These are phyloP conservation scores for Gymnoscopelus braueri DNA, from an alignment of 2,797 vertebrate genomes.

Conservation along the genomic window DNA sequence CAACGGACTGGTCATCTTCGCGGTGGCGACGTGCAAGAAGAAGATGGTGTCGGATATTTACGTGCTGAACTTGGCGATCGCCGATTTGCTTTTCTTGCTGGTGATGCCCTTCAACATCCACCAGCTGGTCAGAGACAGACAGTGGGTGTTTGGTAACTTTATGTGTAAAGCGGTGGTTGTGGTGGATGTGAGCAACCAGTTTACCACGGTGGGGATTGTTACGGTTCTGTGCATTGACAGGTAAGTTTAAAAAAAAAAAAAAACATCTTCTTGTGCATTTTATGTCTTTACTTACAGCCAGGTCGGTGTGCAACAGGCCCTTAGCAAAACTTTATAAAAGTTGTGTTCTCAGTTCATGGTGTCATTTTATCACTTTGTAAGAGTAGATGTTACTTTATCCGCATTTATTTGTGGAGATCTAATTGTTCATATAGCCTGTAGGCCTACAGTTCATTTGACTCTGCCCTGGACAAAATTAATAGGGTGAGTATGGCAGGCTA, in stretches of 20 bases:
- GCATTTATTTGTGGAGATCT: too few relatives aligned
- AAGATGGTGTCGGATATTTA: constrained; percentile 87
- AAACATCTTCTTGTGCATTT: neutral
- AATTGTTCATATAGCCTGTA: too few relatives aligned
- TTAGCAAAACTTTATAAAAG: too few relatives aligned
- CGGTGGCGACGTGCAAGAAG: constrained; percentile 84
- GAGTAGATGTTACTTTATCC: too few relatives aligned
- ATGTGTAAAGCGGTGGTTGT: constrained; percentile 87
- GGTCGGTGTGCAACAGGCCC: neutral
- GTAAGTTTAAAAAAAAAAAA: constrained; percentile 55
- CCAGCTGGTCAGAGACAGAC: constrained; percentile 83
- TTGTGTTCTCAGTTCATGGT: too few relatives aligned
- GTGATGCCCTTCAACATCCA: constrained; percentile 89
- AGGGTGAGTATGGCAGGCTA: too few relatives aligned
- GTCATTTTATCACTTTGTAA: too few relatives aligned
- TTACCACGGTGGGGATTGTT: constrained; percentile 86
- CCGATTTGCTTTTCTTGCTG: constrained; percentile 84
- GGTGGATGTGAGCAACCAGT: constrained; percentile 87
- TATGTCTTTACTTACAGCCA: neutral
- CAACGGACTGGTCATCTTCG: constrained; percentile 84
- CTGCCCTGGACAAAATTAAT: too few relatives aligned
- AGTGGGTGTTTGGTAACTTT: constrained; percentile 87
- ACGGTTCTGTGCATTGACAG: constrained; percentile 86
- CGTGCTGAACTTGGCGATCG: constrained; percentile 84
- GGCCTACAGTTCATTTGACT: too few relatives aligned